Evolutionary conservation across 23 tunicate species (phyloP), one percentile per base, ranked within the genome.

Genomic region (Botrylloides violaceus): DNA sequence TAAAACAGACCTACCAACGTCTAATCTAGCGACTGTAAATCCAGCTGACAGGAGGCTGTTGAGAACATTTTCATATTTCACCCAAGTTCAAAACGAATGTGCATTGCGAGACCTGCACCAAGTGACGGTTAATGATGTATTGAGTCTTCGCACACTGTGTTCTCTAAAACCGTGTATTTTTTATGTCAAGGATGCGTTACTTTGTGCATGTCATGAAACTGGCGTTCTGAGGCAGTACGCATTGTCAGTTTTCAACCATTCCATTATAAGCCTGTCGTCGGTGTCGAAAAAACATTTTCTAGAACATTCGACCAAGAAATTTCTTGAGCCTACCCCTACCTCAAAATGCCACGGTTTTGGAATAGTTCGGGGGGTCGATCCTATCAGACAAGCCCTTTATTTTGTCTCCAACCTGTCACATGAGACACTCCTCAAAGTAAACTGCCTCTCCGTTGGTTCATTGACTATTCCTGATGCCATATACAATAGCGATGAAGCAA

Each of bases 341-440:
- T 72, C 75, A 43, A 49, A 36, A 1, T 79, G 92, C 36, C 27
- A 78, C 0, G 85, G 92, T 12, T 21, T 85, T 55, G 92, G 92
- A 2, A 2, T 85, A 22, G 85, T 85, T 23, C n/a, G 80, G 7
- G 80, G 92, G 56, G 92, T 85, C 23, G 70, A 73, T 27, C 85
- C 92, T 2, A 29, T 19, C 6, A 27, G 23, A 3, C 36, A 56
- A 2, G 31, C 31, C 2, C 29, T 59, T 38, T 71, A 71, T 37
- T 35, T 85, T 49, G 29, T 85, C 34, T 60, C 60, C 49, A 68
- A 61, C 34, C 35, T 84, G 31, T 1, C 59, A 23, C 61, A 22
- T 4, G 36, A 43, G 18, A 29, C 39, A 50, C 34, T 78, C 4
- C 55, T 37, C 49, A 59, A 68, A 3, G 88, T 83, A 2, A 84